phyloP scores from a whole-genome alignment of 1,140 invertebrate genomes.

The Leptopilina clavipes region DNA sequence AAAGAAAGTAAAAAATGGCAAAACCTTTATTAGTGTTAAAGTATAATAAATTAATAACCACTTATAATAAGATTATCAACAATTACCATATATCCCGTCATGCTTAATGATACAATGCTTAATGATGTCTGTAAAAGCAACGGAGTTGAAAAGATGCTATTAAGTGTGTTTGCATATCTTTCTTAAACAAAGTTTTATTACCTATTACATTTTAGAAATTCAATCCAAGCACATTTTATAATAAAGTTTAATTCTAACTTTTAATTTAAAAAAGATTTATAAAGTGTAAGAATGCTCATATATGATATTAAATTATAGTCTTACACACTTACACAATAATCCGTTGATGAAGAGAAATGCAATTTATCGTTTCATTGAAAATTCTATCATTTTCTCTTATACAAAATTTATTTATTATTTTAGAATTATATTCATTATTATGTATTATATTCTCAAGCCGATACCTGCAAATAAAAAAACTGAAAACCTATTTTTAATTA shows the following conservation, averaged over 20 bases:
- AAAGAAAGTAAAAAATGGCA: too few species aligned
- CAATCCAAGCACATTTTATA: too few species aligned
- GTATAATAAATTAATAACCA: too few species aligned
- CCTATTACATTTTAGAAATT: not conserved
- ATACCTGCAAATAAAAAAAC: conserved; percentile 4
- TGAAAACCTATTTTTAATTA: too few species aligned
- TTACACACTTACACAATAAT: not conserved
- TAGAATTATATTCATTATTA: not conserved
- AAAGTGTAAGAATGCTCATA: too few species aligned
- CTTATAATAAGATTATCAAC: too few species aligned
- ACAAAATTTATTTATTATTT: not conserved
- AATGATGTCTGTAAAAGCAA: not conserved
- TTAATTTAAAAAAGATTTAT: too few species aligned
- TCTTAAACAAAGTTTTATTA: too few species aligned
- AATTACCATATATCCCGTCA: conserved; percentile 1
- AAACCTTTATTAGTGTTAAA: too few species aligned
- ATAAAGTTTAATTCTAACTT: too few species aligned
- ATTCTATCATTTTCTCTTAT: not conserved
- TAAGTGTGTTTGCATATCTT: not conserved
- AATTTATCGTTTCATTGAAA: not conserved
- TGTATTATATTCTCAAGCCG: not conserved
- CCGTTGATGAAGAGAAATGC: not conserved
- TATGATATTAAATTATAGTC: too few species aligned
- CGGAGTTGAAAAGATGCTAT: not conserved
- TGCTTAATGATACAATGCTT: not conserved